Evolutionary conservation across 2,113 vertebrate species (phyloP), one percentile per base, ranked within the genome.

Genomic region (Indicator indicator): DNA sequence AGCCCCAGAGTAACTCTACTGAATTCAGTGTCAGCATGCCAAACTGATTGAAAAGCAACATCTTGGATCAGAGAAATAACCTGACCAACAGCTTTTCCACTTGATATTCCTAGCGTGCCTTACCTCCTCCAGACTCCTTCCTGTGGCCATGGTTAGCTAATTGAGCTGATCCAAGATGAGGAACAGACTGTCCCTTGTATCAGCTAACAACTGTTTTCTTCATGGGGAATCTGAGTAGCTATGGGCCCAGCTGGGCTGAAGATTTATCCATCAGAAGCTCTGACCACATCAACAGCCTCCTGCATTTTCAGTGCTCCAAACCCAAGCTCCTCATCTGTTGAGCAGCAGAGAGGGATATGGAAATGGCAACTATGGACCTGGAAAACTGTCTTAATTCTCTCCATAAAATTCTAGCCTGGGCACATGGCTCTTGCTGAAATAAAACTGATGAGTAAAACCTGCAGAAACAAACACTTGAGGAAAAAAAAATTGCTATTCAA

Each of bases 381-480:
- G 33, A 70, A 77, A 86, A 82, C 0, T 32, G n/a, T 67, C 56
- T 19, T 86, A 28, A 71, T 93, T 85, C 81, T 70, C 82, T 85
- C 63, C 70, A 23, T 36, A 50, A 91, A 92, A 86, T 30, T 79
- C 56, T 46, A 95, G 33, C 89, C 79, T 38, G 26, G 62, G 27
- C 46, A 16, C 2, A 16, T 63, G 79, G 77, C 68, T 91, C 63
- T 52, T 87, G 27, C 73, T 62, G 36, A 95, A 96, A 96, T 77
- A 90, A 96, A 94, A 77, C 4, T 5, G 48, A 52, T 38, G 55
- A 81, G 30, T 73, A 81, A 89, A 95, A 90, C 79, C 8, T 58
- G 11, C 88, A 89, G 76, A 86, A 83, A 89, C 12, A 91, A 70
- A 93, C 75, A 77, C 52, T 93, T 50, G 48, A 83, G 74, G 75